A percentile compares a stretch with the other conserved stretches of the same genome.
Evolutionary conservation across 2,113 vertebrate species (phyloP).

Genomic region (Anhinga rufa): DNA sequence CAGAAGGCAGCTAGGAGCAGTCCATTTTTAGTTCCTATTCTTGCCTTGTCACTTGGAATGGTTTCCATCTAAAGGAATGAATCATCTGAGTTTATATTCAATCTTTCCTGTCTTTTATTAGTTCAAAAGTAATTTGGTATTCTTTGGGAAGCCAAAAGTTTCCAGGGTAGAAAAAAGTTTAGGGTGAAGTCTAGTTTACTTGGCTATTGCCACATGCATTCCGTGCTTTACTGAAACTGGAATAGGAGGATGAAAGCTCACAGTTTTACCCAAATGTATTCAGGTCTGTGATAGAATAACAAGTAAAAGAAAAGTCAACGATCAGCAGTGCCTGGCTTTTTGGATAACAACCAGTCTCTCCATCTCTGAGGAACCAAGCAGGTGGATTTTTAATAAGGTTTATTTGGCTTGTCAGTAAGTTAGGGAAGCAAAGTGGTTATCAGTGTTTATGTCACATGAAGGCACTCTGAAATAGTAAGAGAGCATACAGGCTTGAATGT

Average conservation of each 20-base stretch:
- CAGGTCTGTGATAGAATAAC: neutral
- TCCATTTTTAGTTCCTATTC: neutral
- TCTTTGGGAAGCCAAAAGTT: neutral
- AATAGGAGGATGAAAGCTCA: neutral
- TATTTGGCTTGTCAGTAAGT: neutral
- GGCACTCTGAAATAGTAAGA: neutral
- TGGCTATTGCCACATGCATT: neutral
- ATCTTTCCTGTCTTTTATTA: neutral
- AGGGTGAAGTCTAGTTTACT: neutral
- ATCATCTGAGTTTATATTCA: neutral
- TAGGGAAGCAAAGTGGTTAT: neutral
- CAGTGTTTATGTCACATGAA: neutral
- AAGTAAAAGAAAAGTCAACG: neutral
- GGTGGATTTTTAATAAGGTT: neutral
- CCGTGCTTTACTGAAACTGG: neutral
- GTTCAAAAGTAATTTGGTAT: neutral
- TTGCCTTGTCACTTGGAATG: neutral
- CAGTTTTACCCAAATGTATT: neutral
- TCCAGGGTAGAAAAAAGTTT: neutral
- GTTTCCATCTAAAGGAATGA: neutral
- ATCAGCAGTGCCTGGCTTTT: neutral
- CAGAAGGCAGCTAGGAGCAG: neutral
- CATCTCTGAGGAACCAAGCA: neutral
- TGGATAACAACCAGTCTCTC: neutral
- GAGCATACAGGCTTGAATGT: neutral